Evolutionary conservation across 2,113 vertebrate genomes (phyloP).

Genomic region (Morphnarchus princeps): DNA sequence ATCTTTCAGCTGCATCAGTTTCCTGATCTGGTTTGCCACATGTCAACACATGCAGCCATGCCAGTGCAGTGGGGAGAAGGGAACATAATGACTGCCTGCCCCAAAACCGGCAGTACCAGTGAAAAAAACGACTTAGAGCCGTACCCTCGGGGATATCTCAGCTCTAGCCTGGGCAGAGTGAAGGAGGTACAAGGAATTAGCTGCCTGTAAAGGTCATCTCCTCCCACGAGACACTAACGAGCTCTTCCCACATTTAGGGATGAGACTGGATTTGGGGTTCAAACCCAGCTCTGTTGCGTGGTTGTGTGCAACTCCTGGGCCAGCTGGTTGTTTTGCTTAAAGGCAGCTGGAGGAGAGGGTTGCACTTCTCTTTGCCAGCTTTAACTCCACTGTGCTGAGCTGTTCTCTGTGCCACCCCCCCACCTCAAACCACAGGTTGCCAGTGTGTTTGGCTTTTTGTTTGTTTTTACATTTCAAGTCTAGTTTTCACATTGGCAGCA

Average conservation of each 20-base stretch:
- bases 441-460: neutral
- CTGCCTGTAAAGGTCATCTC: neutral
- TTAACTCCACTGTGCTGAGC: neutral
- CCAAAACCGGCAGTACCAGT: neutral
- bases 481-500: conserved; percentile 4
- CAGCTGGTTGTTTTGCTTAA: neutral
- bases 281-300: neutral
- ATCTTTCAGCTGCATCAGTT: neutral
- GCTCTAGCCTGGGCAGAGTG: neutral
- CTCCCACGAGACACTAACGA: neutral
- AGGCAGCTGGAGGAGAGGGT: neutral
- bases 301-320: neutral
- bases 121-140: neutral
- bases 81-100: neutral
- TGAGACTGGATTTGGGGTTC: neutral
- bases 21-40: neutral
- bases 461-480: conserved; percentile 2
- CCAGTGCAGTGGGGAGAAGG: neutral
- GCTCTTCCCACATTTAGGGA: neutral
- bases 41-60: neutral
- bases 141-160: neutral
- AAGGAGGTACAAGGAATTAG: neutral
- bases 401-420: neutral
- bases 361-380: neutral
- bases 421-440: neutral